A percentile compares a stretch with the other conserved stretches of the same genome.
phyloP scores from a whole-genome alignment of 2,797 vertebrate genomes.

The Mus minutoides region DNA sequence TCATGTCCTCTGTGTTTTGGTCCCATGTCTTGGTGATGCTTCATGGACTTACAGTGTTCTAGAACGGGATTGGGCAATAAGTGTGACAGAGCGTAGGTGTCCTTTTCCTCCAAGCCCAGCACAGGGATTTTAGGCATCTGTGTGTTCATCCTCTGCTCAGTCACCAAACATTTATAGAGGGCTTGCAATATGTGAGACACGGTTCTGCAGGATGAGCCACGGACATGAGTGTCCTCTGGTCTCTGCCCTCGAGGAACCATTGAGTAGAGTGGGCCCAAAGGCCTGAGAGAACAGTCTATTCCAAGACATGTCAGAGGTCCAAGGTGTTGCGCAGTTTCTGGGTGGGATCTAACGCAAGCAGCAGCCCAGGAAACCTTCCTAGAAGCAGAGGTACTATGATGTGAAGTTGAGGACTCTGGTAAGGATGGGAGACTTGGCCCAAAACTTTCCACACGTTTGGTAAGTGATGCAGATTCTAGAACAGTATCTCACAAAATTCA shows the following conservation, averaged over 20 bases:
- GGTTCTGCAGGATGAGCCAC: neutral
- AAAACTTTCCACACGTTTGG: neutral
- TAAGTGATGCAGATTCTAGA: neutral
- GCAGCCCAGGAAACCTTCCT: neutral
- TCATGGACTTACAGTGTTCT: slow-evolving; percentile 16
- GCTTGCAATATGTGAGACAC: neutral
- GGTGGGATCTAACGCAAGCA: neutral
- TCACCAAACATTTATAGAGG: neutral
- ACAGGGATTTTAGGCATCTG: slow-evolving; percentile 17
- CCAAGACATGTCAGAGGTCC: neutral
- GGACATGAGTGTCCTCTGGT: neutral
- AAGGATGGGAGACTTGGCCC: neutral
- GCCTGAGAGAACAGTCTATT: neutral
- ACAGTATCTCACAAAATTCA: neutral
- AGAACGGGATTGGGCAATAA: slow-evolving; percentile 47
- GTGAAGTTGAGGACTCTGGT: neutral
- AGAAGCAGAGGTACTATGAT: neutral
- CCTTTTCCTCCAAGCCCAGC: slow-evolving; percentile 12
- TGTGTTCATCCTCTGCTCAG: slow-evolving; percentile 15
- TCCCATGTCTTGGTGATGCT: slow-evolving; percentile 45
- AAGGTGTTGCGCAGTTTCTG: neutral
- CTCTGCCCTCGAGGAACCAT: neutral
- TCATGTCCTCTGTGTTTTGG: slow-evolving; percentile 32
- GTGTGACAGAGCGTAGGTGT: neutral
- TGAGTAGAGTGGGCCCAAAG: neutral